A percentile compares a stretch with the other conserved stretches of the same genome.
These are phyloP conservation scores for Cheilosia grossa DNA, from an alignment of 2,888 invertebrate species.

Conservation along the genomic window DNA sequence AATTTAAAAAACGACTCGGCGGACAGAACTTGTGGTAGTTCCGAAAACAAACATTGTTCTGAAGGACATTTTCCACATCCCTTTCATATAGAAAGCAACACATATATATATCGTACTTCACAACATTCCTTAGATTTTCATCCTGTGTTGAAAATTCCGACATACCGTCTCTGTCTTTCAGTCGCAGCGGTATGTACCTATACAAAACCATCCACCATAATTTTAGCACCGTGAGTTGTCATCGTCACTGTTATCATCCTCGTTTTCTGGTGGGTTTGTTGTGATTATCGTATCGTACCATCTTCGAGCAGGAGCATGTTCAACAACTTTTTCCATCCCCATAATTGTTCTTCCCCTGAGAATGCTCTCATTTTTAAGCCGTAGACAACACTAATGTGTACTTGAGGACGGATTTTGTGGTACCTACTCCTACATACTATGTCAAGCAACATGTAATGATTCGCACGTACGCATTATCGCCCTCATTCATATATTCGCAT, in stretches of 20 bases:
- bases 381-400: constrained; percentile 48
- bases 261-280: constrained; percentile 21
- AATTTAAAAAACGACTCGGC: no score
- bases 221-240: constrained; percentile 15
- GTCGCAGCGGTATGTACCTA: constrained; percentile 24
- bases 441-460: constrained; percentile 45
- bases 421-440: background rate
- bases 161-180: constrained; percentile 4
- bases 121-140: constrained; percentile 35
- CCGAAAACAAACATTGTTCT: background rate
- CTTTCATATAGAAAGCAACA: constrained; percentile 10
- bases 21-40: no score
- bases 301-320: constrained; percentile 27
- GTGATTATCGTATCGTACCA: constrained; percentile 32
- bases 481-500: background rate
- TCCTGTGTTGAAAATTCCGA: constrained; percentile 32
- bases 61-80: constrained; percentile 5
- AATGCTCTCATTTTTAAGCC: constrained; percentile 34
- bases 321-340: constrained; percentile 14
- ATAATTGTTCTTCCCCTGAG: background rate
- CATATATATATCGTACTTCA: constrained; percentile 6
- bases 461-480: constrained; percentile 25
- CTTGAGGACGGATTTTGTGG: constrained; percentile 44
- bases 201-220: constrained; percentile 14
- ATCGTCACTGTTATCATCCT: constrained; percentile 30